Base-by-base conservation (phyloP, 2,888 invertebrate species). In the Octonoba sinensis region DNA sequence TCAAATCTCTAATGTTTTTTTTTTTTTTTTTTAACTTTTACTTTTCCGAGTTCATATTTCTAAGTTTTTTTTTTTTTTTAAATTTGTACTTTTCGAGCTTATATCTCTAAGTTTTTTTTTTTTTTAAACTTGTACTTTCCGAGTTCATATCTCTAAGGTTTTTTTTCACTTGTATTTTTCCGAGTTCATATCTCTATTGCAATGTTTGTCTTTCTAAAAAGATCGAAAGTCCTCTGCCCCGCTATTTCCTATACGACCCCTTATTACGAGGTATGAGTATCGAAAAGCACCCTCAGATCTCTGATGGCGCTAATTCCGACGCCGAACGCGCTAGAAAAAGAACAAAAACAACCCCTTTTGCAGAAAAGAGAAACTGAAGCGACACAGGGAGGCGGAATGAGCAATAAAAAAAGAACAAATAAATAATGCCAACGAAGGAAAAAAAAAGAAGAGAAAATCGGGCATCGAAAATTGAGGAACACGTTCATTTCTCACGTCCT, bases 241-340 rank as follows among this genome's bases (percentile, higher is more conserved):
- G 16, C 16, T 54, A 16, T 11, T 54, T 8, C 20, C 20, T 54
- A n/a, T 54, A 20, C 20, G 54, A 54, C 20, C 20, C 16, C 54
- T n/a, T 54, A 36, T 36, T 36, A 36, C 36, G 36, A 11, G 36
- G 36, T 8, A 36, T 36, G 36, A 36, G 36, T 36, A 36, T 36
- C 36, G 36, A 36, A 36, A 36, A 36, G 62, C 54, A 54, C n/a
- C 54, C 54, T 20, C 60, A 60, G 24, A 36, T 36, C 51, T 24
- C 73, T 81, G 79, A 81, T 81, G 79, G 79, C 79, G 79, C 79
- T 81, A 81, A 81, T 81, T 81, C 73, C 56, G 79, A 73, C 79
- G 79, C 79, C 73, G 62, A 56, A 64, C 79, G 79, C 64, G 79
- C 54, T 62, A 81, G 69, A 62, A 81, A 81, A 73, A 73, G 67